A percentile compares a stretch with the other conserved stretches of the same genome.
phyloP scores from a whole-genome alignment of 2,888 invertebrate genomes.

The Scrobipalpa costella region DNA sequence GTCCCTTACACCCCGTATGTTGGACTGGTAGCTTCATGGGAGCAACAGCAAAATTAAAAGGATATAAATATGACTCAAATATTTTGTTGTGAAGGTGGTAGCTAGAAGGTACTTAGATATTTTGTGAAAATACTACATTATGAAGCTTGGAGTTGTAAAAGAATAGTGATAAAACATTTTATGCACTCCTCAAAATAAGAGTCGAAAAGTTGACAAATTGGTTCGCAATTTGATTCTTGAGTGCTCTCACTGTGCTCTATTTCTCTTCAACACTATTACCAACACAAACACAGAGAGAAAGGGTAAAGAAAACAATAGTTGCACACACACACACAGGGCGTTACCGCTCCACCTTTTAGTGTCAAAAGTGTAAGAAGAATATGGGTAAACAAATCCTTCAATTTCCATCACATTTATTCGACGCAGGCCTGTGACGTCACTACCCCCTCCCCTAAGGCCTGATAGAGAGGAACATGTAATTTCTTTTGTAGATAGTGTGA shows the following conservation, averaged over 20 bases:
- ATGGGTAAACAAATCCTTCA: conserved; percentile 82
- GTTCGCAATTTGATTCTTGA: conserved; percentile 13
- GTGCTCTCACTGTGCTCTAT: conserved; percentile 22
- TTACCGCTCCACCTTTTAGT: conserved; percentile 74
- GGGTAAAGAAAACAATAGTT: conserved; percentile 52
- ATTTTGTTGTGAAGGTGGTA: too few relatives aligned
- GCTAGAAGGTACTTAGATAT: too few relatives aligned
- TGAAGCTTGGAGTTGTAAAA: background rate
- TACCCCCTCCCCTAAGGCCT: conserved; percentile 45
- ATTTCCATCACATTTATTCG: conserved; percentile 82
- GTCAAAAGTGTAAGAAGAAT: conserved; percentile 80
- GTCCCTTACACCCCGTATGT: too few relatives aligned
- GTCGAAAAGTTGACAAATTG: conserved; percentile 11
- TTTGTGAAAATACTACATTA: too few relatives aligned
- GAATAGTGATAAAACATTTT: background rate
- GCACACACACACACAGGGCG: conserved; percentile 44
- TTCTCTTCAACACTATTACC: conserved; percentile 9
- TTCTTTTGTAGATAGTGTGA: conserved; percentile 77
- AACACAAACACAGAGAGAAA: conserved; percentile 18
- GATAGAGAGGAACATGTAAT: conserved; percentile 70
- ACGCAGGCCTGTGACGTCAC: conserved; percentile 66
- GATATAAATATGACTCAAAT: too few relatives aligned
- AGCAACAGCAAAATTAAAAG: too few relatives aligned
- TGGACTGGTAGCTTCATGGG: too few relatives aligned
- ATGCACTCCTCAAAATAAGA: background rate